Conservation (phyloP, 2,888 invertebrate genomes). For the Erpobdella octoculata region DNA sequence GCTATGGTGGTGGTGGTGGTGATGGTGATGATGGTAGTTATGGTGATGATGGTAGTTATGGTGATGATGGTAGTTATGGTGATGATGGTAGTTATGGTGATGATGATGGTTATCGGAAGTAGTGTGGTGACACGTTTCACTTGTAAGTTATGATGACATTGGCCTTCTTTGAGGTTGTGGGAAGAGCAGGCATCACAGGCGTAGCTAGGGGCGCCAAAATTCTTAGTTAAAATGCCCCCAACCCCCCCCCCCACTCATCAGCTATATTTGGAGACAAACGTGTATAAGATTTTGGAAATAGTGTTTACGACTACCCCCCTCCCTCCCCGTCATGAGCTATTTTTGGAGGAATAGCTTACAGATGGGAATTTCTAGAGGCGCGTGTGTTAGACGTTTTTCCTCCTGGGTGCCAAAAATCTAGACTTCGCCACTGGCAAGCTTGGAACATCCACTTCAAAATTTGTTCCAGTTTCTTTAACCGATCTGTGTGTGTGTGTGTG, state of each 20-base stretch:
- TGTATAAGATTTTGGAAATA: not conserved
- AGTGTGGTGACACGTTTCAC: not conserved
- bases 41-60: conserved; percentile 9
- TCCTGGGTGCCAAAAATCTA: no score
- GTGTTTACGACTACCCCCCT: no score
- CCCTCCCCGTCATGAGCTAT: no score
- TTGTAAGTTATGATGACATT: not conserved
- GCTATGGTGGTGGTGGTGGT: not conserved
- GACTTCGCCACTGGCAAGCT: no score
- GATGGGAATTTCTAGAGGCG: no score
- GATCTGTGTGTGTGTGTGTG: no score
- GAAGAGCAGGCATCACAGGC: not conserved
- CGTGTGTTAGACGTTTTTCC: no score
- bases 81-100: conserved; percentile 9
- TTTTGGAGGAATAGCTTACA: no score
- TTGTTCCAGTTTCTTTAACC: no score
- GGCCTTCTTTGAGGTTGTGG: not conserved
- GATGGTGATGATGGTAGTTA: not conserved
- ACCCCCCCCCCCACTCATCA: not conserved
- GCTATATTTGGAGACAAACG: not conserved
- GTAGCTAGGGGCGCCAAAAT: no score
- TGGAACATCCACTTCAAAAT: no score
- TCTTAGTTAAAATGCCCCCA: no score
- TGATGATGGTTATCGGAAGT: not conserved
- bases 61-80: conserved; percentile 18